Conservation (phyloP, 2,797 vertebrate genomes). For the Hydrocynus forskahlii region DNA sequence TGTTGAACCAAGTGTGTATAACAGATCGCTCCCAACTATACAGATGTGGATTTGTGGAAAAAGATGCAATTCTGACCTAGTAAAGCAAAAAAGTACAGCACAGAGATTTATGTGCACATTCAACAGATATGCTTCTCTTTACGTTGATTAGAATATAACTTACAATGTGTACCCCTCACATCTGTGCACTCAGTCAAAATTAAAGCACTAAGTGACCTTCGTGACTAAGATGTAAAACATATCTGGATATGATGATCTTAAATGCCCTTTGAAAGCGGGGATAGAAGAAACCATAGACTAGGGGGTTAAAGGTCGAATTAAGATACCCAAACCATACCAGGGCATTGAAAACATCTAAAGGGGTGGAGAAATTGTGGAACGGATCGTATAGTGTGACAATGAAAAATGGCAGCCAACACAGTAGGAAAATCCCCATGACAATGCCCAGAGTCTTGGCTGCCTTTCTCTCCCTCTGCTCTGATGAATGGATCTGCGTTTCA, state of each 20-base stretch:
- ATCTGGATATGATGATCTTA: conserved; percentile 37
- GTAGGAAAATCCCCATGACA: conserved; percentile 55
- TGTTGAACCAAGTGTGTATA: too few species aligned
- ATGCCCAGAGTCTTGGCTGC: conserved; percentile 60
- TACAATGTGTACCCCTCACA: too few species aligned
- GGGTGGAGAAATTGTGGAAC: conserved; percentile 38
- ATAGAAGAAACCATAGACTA: conserved; percentile 40
- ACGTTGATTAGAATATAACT: too few species aligned
- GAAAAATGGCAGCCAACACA: conserved; percentile 59
- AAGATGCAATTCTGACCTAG: not conserved
- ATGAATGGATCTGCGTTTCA: conserved; percentile 18
- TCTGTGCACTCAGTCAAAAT: not conserved
- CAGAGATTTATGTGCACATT: not conserved
- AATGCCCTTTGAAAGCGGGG: conserved; percentile 41
- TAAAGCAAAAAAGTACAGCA: not conserved
- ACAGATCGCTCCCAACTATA: too few species aligned
- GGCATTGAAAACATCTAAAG: conserved; percentile 42
- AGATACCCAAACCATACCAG: conserved; percentile 51
- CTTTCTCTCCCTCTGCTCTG: conserved; percentile 53
- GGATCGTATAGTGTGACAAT: conserved; percentile 41
- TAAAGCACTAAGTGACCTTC: conserved; percentile 4
- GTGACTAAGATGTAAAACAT: conserved; percentile 22
- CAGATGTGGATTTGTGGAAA: too few species aligned
- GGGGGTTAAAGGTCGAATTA: conserved; percentile 51
- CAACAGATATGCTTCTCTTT: too few species aligned